Evolutionary conservation across 2,888 invertebrate species (phyloP).

Genomic region (Lamellibrachia satsuma): DNA sequence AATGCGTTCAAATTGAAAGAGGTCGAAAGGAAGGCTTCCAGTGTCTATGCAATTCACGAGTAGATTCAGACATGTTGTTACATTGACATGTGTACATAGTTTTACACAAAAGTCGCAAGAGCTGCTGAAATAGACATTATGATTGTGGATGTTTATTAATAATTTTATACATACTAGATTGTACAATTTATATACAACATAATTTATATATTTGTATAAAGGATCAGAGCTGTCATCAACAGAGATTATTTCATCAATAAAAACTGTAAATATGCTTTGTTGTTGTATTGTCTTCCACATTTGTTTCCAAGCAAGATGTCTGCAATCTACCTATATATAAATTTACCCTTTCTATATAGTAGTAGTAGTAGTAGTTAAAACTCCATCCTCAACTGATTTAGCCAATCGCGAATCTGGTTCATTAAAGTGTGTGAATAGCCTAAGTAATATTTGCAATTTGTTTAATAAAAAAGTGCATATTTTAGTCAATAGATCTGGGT

Average conservation of each 20-base stretch:
- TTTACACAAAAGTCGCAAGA: neutral
- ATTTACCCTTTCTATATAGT: neutral
- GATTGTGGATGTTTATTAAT: neutral
- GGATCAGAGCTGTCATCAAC: neutral
- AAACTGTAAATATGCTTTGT: neutral
- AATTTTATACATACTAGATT: constrained; percentile 8
- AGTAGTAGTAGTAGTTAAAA: too few relatives aligned
- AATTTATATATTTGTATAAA: constrained; percentile 13
- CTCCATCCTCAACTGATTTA: too few relatives aligned
- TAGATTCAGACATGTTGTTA: neutral
- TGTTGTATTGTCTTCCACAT: neutral
- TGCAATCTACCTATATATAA: neutral
- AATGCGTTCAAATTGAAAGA: neutral
- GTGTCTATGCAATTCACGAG: constrained; percentile 2
- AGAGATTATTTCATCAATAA: constrained; percentile 17
- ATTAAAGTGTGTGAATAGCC: too few relatives aligned
- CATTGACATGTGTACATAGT: constrained; percentile 2
- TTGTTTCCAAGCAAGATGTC: neutral
- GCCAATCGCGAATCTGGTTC: too few relatives aligned
- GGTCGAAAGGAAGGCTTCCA: neutral
- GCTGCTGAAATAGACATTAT: neutral
- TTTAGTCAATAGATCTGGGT: too few relatives aligned
- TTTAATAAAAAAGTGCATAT: too few relatives aligned
- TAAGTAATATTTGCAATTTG: too few relatives aligned
- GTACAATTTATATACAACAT: constrained; percentile 17